These are phyloP conservation scores for Phaethon lepturus DNA, from an alignment of 2,113 vertebrate genomes.

Conservation along the genomic window DNA sequence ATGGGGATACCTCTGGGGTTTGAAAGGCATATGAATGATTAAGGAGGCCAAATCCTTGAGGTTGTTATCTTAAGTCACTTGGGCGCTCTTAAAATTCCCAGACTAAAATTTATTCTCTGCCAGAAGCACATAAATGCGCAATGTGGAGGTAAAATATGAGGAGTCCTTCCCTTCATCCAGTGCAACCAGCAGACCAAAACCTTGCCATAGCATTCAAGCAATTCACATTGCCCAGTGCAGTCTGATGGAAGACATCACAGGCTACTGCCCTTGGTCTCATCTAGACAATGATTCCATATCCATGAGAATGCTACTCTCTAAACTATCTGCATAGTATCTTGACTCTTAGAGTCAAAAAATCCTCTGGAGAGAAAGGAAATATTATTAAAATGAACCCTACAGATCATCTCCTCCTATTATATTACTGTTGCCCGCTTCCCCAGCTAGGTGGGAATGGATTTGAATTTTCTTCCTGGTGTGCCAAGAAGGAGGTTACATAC, in stretches of 20 bases:
- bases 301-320: slow-evolving; percentile 33
- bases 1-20: background rate
- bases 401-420: background rate
- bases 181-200: background rate
- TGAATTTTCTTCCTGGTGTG: slow-evolving; percentile 33
- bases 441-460: background rate
- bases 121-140: background rate
- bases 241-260: background rate
- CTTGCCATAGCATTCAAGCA: background rate
- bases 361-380: slow-evolving; percentile 8
- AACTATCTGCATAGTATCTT: slow-evolving; percentile 35
- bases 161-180: background rate
- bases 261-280: background rate
- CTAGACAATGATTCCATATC: slow-evolving; percentile 39
- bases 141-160: background rate
- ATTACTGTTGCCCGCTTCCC: slow-evolving; percentile 39
- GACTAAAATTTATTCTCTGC: background rate
- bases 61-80: background rate
- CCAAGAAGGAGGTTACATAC: slow-evolving; percentile 13
- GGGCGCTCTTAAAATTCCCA: background rate
- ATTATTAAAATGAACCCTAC: slow-evolving; percentile 52
- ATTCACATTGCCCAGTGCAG: background rate
- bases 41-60: background rate
- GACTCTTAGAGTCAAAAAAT: background rate
- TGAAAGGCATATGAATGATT: background rate